Conservation (phyloP, 2,113 vertebrate genomes). For the Pteropus alecto region DNA sequence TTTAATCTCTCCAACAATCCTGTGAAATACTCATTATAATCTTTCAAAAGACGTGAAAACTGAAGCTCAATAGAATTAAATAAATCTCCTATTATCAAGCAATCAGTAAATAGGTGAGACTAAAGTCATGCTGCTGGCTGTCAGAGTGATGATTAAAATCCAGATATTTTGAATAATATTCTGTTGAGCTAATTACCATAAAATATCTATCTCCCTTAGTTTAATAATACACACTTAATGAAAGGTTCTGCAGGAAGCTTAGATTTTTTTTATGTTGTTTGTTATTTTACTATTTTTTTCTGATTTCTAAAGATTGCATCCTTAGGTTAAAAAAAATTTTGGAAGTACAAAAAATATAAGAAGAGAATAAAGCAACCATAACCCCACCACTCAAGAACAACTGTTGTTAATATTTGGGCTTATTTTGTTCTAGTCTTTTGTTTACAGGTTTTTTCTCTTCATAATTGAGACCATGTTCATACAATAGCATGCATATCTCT, state of each 20-base stretch:
- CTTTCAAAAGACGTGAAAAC: conserved; percentile 51
- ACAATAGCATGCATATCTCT: not conserved
- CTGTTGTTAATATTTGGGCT: not conserved
- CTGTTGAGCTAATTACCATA: conserved; percentile 24
- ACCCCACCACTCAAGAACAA: not conserved
- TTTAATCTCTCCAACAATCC: conserved; percentile 53
- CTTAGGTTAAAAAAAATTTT: not conserved
- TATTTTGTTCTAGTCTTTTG: not conserved
- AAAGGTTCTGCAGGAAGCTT: not conserved
- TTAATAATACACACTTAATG: conserved; percentile 33
- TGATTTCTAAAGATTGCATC: not conserved
- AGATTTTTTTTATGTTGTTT: not conserved
- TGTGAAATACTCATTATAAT: conserved; percentile 55
- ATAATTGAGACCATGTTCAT: not conserved
- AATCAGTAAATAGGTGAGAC: conserved; percentile 50
- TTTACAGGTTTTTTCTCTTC: not conserved
- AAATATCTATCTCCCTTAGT: not conserved
- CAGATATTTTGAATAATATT: conserved; percentile 47
- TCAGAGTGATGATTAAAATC: conserved; percentile 46
- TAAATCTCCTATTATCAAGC: conserved; percentile 62
- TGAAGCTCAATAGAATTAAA: conserved; percentile 57
- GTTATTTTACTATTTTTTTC: not conserved
- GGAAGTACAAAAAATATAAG: not conserved
- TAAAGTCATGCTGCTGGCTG: not conserved
- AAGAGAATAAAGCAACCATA: not conserved